Base-by-base conservation (phyloP, 2,797 vertebrate genomes). In the Microtus agrestis region DNA sequence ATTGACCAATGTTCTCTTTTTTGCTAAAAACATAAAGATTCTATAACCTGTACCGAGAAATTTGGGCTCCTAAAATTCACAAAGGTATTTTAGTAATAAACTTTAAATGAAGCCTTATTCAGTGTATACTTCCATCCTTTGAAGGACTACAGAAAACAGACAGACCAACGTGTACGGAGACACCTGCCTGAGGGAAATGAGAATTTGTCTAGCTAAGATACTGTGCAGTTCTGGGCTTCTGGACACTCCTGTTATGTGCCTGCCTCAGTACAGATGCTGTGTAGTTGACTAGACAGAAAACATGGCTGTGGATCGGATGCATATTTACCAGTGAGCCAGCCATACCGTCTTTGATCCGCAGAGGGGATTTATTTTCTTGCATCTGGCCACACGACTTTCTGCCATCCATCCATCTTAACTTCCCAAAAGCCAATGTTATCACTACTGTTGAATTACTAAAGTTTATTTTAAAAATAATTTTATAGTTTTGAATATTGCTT, bases 131-230 rank as follows among this genome's bases (percentile, higher is more conserved):
- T 95, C 37, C 23, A 61, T 79, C 19, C 27, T 92, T 91, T 92
- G 74, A 78, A 94, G 6, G 5, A 65, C 19, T 69, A 63, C 93
- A 86, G 54, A 82, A 90, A 92, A 73, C 23, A 56, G 8, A 40
- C 86, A 90, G 95, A 96, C 43, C 19, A 81, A 67, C 76, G 54
- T 79, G 25, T 67, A 91, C 89, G 48, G 29, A 85, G 48, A 84
- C 65, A 91, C 67, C 67, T 84, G 43, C 56, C 31, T 92, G 65
- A 61, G 91, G 76, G 74, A 89, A 96, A 93, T 89, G 96, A 54
- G 85, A 92, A 91, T 91, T 91, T 63, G 23, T 69, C 67, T 80
- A 69, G n/a, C 80, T 96, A 51, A 89, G 81, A 84, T 65, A 54
- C 65, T 71, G 87, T 86, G 65, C 85, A 71, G 5, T 27, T 92